Evolutionary conservation across 2,888 invertebrate genomes (phyloP), one percentile per base, ranked within the genome.

Genomic region (Cyrtodaria siliqua): DNA sequence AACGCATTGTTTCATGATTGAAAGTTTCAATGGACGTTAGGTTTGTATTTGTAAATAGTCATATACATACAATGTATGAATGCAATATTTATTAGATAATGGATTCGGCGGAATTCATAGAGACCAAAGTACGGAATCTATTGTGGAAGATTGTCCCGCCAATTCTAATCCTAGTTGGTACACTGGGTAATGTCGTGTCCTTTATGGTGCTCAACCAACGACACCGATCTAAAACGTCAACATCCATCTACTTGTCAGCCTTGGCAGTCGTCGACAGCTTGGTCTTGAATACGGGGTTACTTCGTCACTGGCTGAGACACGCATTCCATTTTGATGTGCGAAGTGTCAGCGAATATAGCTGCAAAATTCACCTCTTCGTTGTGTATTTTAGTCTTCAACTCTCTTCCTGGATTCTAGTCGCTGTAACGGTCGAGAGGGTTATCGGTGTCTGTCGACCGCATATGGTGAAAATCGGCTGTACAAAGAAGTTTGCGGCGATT

Each of bases 381-480:
- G 80, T 86, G 18, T 87, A 86, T 56, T 74, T 79, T 26, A 64
- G 79, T 12, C 56, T 85, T 8, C 84, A 90, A 62, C 72, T 82
- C 16, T 86, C 87, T n/a, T 85, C 85, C 2, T 89, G 89, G 89
- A 79, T 88, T 14, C 79, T 90, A 16, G 87, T 87, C 29, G 82
- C 85, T 20, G 84, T 90, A 29, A 88, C 88, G 2, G 56, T 82
- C 3, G 90, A 90, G 53, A 62, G 90, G 14, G 73, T 84, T 3
- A 50, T 89, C 12, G 83, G 85, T 38, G 86, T 89, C 8, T 84
- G 81, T 67, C 68, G 72, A 29, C 90, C 89, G 1, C 80, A 87
- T 71, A 61, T 67, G n/a, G 86, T 86, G 40, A 86, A 83, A 53
- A n/a, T 47, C 2, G 68, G 67, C 33, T 87, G 85, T 69, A 86